These are phyloP conservation scores for Abramis brama DNA, from an alignment of 2,113 vertebrate genomes.

Conservation along the genomic window DNA sequence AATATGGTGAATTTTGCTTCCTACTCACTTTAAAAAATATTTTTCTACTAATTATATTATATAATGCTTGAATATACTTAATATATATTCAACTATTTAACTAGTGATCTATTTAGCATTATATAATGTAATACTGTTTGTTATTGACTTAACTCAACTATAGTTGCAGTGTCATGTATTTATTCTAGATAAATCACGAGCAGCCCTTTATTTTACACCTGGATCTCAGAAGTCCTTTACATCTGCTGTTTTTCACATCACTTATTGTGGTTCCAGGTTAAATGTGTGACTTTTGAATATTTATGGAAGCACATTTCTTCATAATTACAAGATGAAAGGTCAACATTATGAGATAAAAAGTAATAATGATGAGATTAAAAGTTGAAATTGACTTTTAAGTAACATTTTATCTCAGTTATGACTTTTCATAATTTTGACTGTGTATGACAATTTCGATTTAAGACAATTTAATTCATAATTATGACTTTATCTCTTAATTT, in stretches of 20 bases:
- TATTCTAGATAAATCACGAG: background rate
- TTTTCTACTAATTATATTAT: background rate
- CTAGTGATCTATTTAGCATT: background rate
- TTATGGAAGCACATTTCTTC: too few relatives aligned
- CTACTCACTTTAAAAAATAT: background rate
- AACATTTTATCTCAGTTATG: too few relatives aligned
- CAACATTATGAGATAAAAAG: too few relatives aligned
- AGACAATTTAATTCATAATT: too few relatives aligned
- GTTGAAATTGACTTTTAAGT: too few relatives aligned
- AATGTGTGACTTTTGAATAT: background rate
- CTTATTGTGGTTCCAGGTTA: background rate
- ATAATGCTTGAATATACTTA: background rate
- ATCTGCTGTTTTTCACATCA: background rate
- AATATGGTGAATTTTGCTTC: background rate
- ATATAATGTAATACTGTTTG: background rate
- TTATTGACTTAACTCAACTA: background rate
- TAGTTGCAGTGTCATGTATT: background rate
- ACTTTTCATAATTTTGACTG: too few relatives aligned
- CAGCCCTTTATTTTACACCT: conserved; percentile 27
- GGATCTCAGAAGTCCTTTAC: background rate
- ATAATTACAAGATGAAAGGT: too few relatives aligned
- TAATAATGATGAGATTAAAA: too few relatives aligned
- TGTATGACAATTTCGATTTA: too few relatives aligned
- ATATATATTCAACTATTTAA: background rate
- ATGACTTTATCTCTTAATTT: too few relatives aligned